phyloP scores from a whole-genome alignment of 2,888 invertebrate genomes.

The Candidula unifasciata region DNA sequence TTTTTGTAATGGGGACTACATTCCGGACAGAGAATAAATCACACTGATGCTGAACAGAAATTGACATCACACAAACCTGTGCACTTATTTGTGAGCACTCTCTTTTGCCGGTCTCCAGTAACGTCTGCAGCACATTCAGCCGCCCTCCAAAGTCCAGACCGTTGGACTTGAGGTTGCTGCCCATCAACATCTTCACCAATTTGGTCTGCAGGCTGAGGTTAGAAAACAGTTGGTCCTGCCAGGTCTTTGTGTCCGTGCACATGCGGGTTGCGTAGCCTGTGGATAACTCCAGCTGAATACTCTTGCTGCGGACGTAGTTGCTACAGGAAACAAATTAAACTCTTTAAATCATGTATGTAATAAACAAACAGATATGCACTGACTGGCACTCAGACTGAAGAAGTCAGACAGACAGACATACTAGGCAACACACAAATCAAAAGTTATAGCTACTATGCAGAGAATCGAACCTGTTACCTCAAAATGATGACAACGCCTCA shows the following conservation, averaged over 20 bases:
- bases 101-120: slow-evolving; percentile 49
- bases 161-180: slow-evolving; percentile 7
- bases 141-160: slow-evolving; percentile 43
- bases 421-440: not conserved
- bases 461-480: too few relatives aligned
- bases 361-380: too few relatives aligned
- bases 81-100: slow-evolving; percentile 45
- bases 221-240: slow-evolving; percentile 37
- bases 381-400: not conserved
- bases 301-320: slow-evolving; percentile 25
- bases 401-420: not conserved
- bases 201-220: slow-evolving; percentile 18
- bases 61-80: slow-evolving; percentile 1
- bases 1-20: too few relatives aligned
- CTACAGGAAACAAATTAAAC: not conserved
- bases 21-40: too few relatives aligned
- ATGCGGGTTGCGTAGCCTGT: slow-evolving; percentile 10
- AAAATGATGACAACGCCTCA: too few relatives aligned
- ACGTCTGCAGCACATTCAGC: slow-evolving; percentile 50
- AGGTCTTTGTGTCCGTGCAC: slow-evolving; percentile 17
- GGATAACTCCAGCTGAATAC: slow-evolving; percentile 20
- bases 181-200: slow-evolving; percentile 31
- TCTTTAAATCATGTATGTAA: not conserved
- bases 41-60: too few relatives aligned
- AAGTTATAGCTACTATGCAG: too few relatives aligned